Evolutionary conservation across 2,113 vertebrate genomes (phyloP).

Genomic region (Ornithorhynchus anatinus): DNA sequence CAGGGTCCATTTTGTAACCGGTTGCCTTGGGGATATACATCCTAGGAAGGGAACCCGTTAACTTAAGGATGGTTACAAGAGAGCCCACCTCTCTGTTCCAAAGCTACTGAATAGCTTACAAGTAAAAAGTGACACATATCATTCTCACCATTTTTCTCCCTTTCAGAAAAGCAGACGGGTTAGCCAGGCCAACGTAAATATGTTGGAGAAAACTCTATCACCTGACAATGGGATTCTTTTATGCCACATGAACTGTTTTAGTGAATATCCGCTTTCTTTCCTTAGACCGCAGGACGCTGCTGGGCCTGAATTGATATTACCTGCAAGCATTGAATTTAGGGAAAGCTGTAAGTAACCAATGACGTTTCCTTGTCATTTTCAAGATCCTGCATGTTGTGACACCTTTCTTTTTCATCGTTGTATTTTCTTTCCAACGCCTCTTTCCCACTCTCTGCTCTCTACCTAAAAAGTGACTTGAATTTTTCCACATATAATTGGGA

Average conservation of each 20-base stretch:
- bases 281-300: constrained; percentile 83
- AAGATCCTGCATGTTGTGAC: too few relatives aligned
- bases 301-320: constrained; percentile 84
- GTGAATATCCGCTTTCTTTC: constrained; percentile 31
- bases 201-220: constrained; percentile 18
- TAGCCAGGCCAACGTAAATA: background rate
- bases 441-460: too few relatives aligned
- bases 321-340: constrained; percentile 95
- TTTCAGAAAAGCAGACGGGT: background rate
- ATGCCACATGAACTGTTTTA: constrained; percentile 2
- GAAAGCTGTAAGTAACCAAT: constrained; percentile 89
- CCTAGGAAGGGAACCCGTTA: constrained; percentile 1
- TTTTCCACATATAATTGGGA: too few relatives aligned
- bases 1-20: constrained; percentile 3
- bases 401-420: too few relatives aligned
- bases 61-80: background rate
- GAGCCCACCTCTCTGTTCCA: rapidly evolving
- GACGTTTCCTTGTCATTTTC: too few relatives aligned
- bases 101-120: background rate
- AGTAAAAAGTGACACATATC: background rate
- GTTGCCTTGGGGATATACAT: background rate
- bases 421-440: too few relatives aligned
- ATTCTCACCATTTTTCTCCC: rapidly evolving
- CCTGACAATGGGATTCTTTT: constrained; percentile 12
- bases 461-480: too few relatives aligned